Base-by-base conservation (phyloP, 1,140 invertebrate species). In the Halesus radiatus region DNA sequence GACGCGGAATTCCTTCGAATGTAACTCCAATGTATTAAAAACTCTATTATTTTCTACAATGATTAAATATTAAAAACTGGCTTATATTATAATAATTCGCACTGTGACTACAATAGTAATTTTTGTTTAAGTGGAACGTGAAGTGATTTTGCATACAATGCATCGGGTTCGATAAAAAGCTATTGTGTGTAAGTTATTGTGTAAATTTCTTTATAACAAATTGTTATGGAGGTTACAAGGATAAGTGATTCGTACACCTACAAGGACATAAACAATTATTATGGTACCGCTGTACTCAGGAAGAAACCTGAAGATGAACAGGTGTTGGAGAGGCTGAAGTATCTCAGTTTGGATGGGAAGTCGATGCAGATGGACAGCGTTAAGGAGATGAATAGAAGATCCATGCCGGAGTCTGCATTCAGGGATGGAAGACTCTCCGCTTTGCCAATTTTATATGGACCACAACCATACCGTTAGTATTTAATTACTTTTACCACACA, bases 401-500 rank as follows among this genome's bases (percentile, higher is more conserved):
- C 60, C 20, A 53, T 64, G 45, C 76, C 76, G 16, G 16, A n/a
- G 5, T 78, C 76, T 16, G 20, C 60, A 3, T 53, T 54, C 7
- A 52, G 58, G 23, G 76, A 78, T 45, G 64, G 26, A n/a, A 80
- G 76, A 73, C 45, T 83, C 13, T 79, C 86, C 72, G 89, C 90
- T 85, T 87, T 92, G 85, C 88, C 90, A 56, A 87, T 89, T 80
- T 85, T 92, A 78, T 92, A 92, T 85, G 91, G 91, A 80, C 91
- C 91, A 64, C 88, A 91, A 75, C 91, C 92, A 82, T 92, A 92
- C 87, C 92, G 91, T 92, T 87, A 90, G 91, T 92, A 80, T 73
- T 53, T 29, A 26, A 52, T 60, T 18, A 20, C n/a, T 32, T 32
- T 32, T 45, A 13, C 37, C 37, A 13, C 10, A 45, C 3, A 45